Evolutionary conservation across 2,113 vertebrate genomes (phyloP), one percentile per base, ranked within the genome.

Genomic region (Lichenostomus cassidix): DNA sequence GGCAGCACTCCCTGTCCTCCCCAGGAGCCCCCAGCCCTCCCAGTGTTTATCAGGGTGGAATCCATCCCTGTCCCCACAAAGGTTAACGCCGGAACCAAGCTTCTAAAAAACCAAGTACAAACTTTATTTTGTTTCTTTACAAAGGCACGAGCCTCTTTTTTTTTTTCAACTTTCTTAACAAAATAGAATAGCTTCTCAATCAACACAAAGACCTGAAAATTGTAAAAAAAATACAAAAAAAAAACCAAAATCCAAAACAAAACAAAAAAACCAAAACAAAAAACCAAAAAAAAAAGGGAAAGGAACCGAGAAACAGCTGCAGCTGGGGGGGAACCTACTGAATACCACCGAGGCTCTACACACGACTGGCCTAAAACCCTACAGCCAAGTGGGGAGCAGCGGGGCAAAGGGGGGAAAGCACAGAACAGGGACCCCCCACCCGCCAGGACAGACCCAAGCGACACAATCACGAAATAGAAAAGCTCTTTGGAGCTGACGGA

Each of bases 101-200:
- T 78, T 90, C 90, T 99, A 99, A 98, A 99, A 99, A 99, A 98
- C 98, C 98, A 99, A 98, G 99, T 99, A 99, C 99, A 99, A 99
- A 99, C 98, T 99, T 99, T 99, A 99, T 99, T 99, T 99, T 99
- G 98, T 99, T 98, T 99, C 98, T 99, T 99, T 99, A 99, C 99
- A 99, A 99, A 99, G 99, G 99, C 99, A 98, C 98, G 77, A 97
- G 99, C 99, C 99, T 99, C 98, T 98, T 98, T 97, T 96, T 96
- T 95, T 91, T 92, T 97, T 97, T 98, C 95, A 96, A 95, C 97
- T 98, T 98, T 98, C 96, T 98, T 98, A 98, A 98, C 98, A 98
- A 99, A 99, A 99, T 99, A 99, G 98, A 99, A 99, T 98, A 99
- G 99, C 98, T 99, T 99, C 96, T 99, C 98, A 98, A 98, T 98